phyloP scores from a whole-genome alignment of 2,888 invertebrate species.

The Pristionchus mayeri region DNA sequence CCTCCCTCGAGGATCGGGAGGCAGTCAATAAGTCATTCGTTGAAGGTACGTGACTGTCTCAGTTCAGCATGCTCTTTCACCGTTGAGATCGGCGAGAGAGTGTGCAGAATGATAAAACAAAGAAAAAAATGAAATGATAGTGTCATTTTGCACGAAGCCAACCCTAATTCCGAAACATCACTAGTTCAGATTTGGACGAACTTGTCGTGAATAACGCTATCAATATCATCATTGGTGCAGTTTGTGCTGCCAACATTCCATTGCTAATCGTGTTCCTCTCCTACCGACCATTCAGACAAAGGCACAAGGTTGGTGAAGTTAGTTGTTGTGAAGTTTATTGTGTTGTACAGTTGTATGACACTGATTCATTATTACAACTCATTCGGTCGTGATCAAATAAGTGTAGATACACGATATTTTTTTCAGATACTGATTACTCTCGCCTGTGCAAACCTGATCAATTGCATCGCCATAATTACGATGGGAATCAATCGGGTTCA shows the following conservation, averaged over 20 bases:
- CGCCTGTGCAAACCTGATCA: slow-evolving; percentile 60
- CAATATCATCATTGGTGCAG: slow-evolving; percentile 42
- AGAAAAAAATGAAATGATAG: no score
- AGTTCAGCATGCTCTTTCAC: no score
- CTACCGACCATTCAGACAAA: slow-evolving; percentile 25
- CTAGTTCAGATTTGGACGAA: slow-evolving; percentile 37
- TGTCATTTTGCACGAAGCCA: no score
- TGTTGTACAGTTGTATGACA: no score
- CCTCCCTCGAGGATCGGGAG: neutral
- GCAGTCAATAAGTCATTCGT: neutral
- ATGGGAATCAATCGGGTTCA: slow-evolving; percentile 65
- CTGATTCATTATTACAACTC: no score
- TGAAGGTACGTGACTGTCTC: neutral
- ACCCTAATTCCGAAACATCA: neutral
- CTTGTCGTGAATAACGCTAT: slow-evolving; percentile 37
- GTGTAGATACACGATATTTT: no score
- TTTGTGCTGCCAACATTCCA: slow-evolving; percentile 44
- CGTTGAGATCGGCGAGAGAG: no score
- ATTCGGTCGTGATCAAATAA: no score
- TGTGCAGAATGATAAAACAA: no score
- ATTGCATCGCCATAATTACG: slow-evolving; percentile 60
- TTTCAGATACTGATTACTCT: slow-evolving; percentile 62
- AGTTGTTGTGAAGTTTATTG: neutral
- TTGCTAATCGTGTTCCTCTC: slow-evolving; percentile 39
- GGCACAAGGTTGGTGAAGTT: slow-evolving; percentile 26